These are phyloP conservation scores for Aphaenogaster floridana DNA, from an alignment of 1,140 invertebrate species.

Conservation along the genomic window DNA sequence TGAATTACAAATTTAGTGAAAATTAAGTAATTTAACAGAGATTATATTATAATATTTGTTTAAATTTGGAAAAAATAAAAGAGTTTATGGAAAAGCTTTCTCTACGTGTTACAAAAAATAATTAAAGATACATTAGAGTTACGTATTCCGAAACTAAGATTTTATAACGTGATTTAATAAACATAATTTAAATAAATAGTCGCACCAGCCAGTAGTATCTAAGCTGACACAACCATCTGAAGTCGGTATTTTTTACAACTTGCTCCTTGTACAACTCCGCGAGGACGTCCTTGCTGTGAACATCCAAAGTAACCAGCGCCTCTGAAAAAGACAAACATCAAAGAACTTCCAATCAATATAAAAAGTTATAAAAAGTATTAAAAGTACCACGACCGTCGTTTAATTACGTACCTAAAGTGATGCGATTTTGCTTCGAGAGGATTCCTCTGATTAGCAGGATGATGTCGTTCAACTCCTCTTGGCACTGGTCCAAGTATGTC, in stretches of 20 bases:
- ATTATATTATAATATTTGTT: not conserved
- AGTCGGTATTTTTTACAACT: constrained; percentile 93
- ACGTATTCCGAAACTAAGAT: not conserved
- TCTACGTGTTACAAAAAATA: not conserved
- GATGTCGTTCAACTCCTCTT: constrained; percentile 92
- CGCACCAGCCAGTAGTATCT: constrained; percentile 97
- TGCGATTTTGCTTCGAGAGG: constrained; percentile 95
- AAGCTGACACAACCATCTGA: constrained; percentile 96
- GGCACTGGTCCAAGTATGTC: constrained; percentile 76
- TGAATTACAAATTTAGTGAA: not conserved
- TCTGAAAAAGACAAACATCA: constrained; percentile 85
- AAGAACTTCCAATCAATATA: constrained; percentile 5
- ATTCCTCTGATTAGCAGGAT: constrained; percentile 95
- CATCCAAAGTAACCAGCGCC: constrained; percentile 95
- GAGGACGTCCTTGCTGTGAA: constrained; percentile 96
- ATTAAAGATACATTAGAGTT: not conserved
- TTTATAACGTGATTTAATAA: not conserved
- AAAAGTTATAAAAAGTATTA: not conserved
- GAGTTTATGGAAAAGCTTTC: not conserved
- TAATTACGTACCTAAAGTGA: constrained; percentile 91
- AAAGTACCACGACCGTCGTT: not conserved
- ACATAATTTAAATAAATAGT: not conserved
- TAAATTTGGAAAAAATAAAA: too few species aligned
- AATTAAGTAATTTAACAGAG: not conserved
- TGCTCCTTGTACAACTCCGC: constrained; percentile 90